These are phyloP conservation scores for Himalopsyche japonica DNA, from an alignment of 2,888 invertebrate species.

Conservation along the genomic window DNA sequence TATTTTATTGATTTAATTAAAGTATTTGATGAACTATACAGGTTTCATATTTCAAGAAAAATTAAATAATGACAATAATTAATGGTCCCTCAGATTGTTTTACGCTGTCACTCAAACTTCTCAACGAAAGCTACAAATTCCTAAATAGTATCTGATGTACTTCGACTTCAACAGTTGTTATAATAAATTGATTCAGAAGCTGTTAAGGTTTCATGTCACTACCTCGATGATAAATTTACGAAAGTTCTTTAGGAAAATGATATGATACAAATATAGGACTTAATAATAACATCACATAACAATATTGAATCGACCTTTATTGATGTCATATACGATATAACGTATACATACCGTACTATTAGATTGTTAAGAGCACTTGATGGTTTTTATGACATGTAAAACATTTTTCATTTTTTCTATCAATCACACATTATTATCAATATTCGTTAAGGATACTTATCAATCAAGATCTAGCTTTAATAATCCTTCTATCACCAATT, in stretches of 20 bases:
- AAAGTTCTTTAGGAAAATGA: neutral
- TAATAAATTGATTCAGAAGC: slow-evolving; percentile 1
- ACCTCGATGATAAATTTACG: slow-evolving; percentile 1
- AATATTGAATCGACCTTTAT: slow-evolving; percentile 1
- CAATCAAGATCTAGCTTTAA: too few relatives aligned
- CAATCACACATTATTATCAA: neutral
- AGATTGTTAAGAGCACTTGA: neutral
- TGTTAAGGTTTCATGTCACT: neutral
- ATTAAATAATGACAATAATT: too few relatives aligned
- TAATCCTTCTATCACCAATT: too few relatives aligned
- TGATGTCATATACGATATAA: neutral
- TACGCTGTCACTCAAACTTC: neutral
- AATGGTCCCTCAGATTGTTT: too few relatives aligned
- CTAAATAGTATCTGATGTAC: neutral
- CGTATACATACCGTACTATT: neutral
- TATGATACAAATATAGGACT: neutral
- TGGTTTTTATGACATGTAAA: neutral
- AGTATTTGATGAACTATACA: too few relatives aligned
- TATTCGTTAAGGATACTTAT: neutral
- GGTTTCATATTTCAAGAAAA: too few relatives aligned
- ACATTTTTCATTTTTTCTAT: neutral
- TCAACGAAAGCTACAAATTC: neutral
- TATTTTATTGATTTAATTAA: too few relatives aligned
- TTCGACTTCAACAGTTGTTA: neutral
- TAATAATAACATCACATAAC: neutral